Evolutionary conservation across 2,113 vertebrate species (phyloP), one percentile per base, ranked within the genome.

Genomic region (Amblyopsis rosae): DNA sequence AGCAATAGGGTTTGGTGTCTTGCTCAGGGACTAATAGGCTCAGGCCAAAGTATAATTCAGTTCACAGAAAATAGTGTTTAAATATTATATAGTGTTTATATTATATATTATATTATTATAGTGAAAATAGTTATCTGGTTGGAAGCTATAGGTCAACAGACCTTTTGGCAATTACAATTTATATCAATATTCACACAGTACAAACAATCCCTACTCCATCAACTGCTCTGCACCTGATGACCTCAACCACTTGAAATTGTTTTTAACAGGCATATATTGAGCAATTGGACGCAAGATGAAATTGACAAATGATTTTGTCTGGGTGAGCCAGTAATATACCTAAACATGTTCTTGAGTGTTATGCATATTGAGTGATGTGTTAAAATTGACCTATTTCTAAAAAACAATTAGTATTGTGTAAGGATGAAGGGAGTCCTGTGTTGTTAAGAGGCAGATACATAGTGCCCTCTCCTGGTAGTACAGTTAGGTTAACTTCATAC

Each of bases 401-500:
- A 49, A 49, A 49, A 49, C 48, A 12, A 10, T 49, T 49, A 10
- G 49, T 60, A 50, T 67, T 26, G 26, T 3, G 9, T 17, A 9
- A 12, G 15, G 45, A 59, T 12, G 50, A 51, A 8, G 9, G 50
- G 12, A 15, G 12, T 15, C 12, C 50, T 3, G 50, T 15, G 50
- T 15, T n/a, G 17, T 54, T 15, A 54, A 8, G 10, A 64, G 26
- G 26, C n/a, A 69, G 54, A 51, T 6, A 59, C 17, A 69, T 51
- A 78, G 77, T 57, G 7, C 35, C 78, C 65, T 76, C 74, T 76
- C 13, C 69, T 85, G 79, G 53, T 62, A 11, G 10, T 9, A 45
- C 2, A 2, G 9, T 59, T 51, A 15, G 3, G 53, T 16, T 7
- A 16, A 16, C 12, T 15, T 15, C 53, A 54, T 26, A 26, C 26